These are phyloP conservation scores for Stictocephala bisonia DNA, from an alignment of 2,888 invertebrate species.

Conservation along the genomic window DNA sequence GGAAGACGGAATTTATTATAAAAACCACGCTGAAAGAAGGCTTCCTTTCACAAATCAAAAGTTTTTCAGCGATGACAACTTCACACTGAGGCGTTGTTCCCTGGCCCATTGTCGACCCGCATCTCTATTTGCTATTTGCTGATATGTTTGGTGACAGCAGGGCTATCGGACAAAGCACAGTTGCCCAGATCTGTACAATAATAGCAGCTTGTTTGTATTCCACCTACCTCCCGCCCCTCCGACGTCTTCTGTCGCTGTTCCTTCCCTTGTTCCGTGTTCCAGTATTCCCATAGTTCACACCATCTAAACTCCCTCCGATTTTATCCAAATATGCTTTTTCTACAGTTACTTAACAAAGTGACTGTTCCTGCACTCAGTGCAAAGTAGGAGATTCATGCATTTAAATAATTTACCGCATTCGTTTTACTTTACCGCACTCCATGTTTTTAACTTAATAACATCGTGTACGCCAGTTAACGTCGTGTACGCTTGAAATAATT, in stretches of 20 bases:
- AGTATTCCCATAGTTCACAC: constrained; percentile 22
- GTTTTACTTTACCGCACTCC: too few relatives aligned
- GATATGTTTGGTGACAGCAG: constrained; percentile 33
- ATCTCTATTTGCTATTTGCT: background rate
- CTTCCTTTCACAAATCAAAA: constrained; percentile 13
- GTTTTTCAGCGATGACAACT: background rate
- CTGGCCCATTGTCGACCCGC: background rate
- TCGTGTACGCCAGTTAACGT: too few relatives aligned
- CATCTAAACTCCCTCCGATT: background rate
- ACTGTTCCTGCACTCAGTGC: too few relatives aligned
- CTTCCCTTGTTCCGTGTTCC: constrained; percentile 22
- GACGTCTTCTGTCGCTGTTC: background rate
- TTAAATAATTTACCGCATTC: too few relatives aligned
- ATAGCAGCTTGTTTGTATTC: constrained; percentile 24
- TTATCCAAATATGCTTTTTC: constrained; percentile 5
- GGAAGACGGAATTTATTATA: too few relatives aligned
- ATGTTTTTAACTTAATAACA: too few relatives aligned
- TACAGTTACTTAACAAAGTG: background rate
- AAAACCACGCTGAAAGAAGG: too few relatives aligned
- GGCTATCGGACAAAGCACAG: constrained; percentile 31
- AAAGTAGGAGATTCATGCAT: too few relatives aligned
- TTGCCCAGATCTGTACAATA: constrained; percentile 1
- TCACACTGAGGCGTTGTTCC: background rate
- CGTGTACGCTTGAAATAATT: too few relatives aligned
- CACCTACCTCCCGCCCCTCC: background rate